Percentiles rank a stretch among this genome's conserved stretches.
These are phyloP conservation scores for Drosophila orosa DNA, from an alignment of 1,140 invertebrate species.

Conservation along the genomic window DNA sequence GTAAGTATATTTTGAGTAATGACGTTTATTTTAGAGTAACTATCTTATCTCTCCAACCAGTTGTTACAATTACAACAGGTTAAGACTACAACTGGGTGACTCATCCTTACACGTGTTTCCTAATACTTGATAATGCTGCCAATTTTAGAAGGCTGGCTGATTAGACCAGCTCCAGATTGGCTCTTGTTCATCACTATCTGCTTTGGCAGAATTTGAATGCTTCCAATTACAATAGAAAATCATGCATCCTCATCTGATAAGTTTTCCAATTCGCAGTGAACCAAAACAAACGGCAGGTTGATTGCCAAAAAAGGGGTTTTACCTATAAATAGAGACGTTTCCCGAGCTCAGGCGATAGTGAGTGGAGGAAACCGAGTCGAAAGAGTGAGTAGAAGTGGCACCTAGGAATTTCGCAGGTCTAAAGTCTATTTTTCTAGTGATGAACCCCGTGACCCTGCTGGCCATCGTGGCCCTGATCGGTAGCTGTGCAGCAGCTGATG, in stretches of 20 bases:
- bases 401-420: no score
- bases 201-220: constrained; percentile 19
- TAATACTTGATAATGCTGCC: constrained; percentile 5
- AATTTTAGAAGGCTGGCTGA: not conserved
- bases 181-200: constrained; percentile 27
- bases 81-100: not conserved
- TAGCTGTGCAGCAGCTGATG: not conserved
- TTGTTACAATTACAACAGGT: not conserved
- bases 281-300: constrained; percentile 16
- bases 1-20: not conserved
- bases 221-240: constrained; percentile 36
- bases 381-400: constrained; percentile 18
- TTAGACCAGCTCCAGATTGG: constrained; percentile 3
- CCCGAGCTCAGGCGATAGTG: constrained; percentile 20
- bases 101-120: constrained; percentile 27
- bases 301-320: constrained; percentile 46
- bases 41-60: not conserved
- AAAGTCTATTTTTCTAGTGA: constrained; percentile 39
- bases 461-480: constrained; percentile 22
- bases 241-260: constrained; percentile 53
- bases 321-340: constrained; percentile 52
- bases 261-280: constrained; percentile 13
- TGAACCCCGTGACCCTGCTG: constrained; percentile 28
- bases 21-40: not conserved
- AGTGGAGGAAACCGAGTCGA: constrained; percentile 1